Conservation (phyloP, 1,140 invertebrate genomes). For the Apis laboriosa region DNA sequence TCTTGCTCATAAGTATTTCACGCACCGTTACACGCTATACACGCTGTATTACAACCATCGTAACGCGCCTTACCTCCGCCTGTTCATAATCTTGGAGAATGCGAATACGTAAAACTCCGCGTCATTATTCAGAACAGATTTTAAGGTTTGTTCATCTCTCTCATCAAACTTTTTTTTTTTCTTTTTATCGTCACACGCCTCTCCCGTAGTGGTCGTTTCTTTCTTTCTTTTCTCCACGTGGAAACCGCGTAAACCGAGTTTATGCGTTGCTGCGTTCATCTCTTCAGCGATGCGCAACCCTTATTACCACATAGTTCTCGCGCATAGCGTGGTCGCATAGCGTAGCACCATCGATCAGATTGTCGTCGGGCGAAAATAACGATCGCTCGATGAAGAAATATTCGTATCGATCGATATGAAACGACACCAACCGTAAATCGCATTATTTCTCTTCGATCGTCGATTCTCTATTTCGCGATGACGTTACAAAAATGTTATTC, state of each 20-base stretch:
- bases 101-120: background rate
- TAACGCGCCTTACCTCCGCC: too few species aligned
- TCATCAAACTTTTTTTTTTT: too few species aligned
- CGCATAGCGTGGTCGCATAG: background rate
- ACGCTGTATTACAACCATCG: too few species aligned
- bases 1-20: background rate
- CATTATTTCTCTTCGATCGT: background rate
- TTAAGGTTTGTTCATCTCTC: constrained; percentile 20
- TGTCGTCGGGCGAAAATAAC: constrained; percentile 19
- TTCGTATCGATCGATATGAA: background rate
- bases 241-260: constrained; percentile 42
- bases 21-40: too few species aligned
- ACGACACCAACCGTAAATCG: background rate
- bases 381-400: background rate
- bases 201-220: background rate
- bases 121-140: background rate
- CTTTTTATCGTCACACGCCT: background rate
- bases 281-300: constrained; percentile 10
- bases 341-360: constrained; percentile 31
- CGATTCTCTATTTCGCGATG: background rate
- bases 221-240: constrained; percentile 8
- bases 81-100: background rate
- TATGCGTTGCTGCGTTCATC: constrained; percentile 20
- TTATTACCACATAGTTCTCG: constrained; percentile 26
- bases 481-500: too few species aligned